phyloP scores from a whole-genome alignment of 64 coral and sea anemone genomes.

The Montipora foliosa region DNA sequence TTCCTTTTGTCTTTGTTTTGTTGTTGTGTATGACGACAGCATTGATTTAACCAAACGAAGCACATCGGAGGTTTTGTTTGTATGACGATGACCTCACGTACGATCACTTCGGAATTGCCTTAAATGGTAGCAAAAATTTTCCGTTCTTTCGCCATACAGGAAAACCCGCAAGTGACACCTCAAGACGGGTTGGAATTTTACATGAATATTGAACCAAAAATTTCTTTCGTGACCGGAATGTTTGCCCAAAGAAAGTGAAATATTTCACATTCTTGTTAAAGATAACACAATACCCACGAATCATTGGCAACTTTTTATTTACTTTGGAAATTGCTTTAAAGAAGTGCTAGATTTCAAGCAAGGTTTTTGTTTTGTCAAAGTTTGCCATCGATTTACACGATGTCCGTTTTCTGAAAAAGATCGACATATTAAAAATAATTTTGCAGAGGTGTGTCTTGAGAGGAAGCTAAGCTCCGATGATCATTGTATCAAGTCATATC shows the following conservation, averaged over 20 bases:
- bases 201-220: conserved; percentile 54
- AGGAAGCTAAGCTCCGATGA: neutral
- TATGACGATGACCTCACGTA: neutral
- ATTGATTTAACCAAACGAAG: neutral
- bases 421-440: neutral
- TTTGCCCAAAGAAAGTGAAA: neutral
- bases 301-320: neutral
- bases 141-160: neutral
- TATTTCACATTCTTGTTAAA: conserved; percentile 19
- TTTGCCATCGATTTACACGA: neutral
- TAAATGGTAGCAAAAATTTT: neutral
- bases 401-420: neutral
- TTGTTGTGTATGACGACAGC: neutral
- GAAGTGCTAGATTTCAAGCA: neutral
- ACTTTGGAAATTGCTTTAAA: neutral
- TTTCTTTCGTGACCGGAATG: conserved; percentile 23
- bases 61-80: neutral
- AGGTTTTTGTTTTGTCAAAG: neutral
- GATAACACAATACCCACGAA: conserved; percentile 5
- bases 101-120: neutral
- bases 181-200: neutral
- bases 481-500: neutral
- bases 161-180: neutral
- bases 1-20: neutral
- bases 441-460: conserved; percentile 1